Evolutionary conservation across 53 echinoderm and acorn worm genomes (phyloP), one percentile per base, ranked within the genome.

Genomic region (Glandiceps talaboti): DNA sequence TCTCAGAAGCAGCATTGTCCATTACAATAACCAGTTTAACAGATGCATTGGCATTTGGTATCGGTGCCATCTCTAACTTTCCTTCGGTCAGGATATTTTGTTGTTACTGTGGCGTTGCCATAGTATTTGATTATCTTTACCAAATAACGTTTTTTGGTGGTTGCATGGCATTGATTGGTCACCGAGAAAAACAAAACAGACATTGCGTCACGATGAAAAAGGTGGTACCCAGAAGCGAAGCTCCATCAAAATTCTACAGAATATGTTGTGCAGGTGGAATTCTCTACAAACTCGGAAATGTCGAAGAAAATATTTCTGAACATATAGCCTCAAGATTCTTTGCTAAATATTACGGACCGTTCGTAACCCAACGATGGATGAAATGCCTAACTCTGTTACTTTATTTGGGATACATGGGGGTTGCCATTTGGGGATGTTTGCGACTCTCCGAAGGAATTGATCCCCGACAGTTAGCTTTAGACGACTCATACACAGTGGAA

Each of bases 11-110:
- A 0, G 91, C 91, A 1, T 74, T 91, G 88, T 88, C 91, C 1
- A 88, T 91, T n/a, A 91, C 91, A 27, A 91, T 91, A 30, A 91
- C 91, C 26, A 83, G 82, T 74, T 27, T 91, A 0, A 91, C 91
- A 12, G 91, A 91, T 30, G 81, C 81, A 0, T 32, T 91, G 77
- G 91, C 91, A 26, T 88, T 91, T 28, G 83, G 85, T 33, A 82
- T 91, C 1, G 91, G 91, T 6, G 28, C 83, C n/a, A 86, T 91
- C 27, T 79, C 83, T 0, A 76, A 64, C n/a, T 85, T 91, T 78
- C 80, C 80, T 10, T 88, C 83, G 29, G 81, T 91, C 1, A 85
- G 81, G 1, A 85, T 88, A 10, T 85, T 91, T 77, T 91, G 91
- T 76, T 30, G 85, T 26, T 91, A 83, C 83, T 82, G 85, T n/a